These are phyloP conservation scores for Epiblema foenella DNA, from an alignment of 2,888 invertebrate species.

Conservation along the genomic window DNA sequence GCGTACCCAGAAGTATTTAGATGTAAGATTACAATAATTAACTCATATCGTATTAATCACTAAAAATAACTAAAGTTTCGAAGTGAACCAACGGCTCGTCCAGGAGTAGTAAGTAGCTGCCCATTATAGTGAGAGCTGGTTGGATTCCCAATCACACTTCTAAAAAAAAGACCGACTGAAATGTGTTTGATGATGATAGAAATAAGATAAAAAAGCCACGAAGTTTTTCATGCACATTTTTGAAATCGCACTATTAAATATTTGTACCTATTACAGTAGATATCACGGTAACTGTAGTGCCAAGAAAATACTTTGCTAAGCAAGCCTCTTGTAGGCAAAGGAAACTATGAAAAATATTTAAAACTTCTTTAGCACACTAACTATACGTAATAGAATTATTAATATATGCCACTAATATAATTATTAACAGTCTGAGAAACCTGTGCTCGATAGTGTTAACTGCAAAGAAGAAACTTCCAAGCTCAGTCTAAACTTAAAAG, in stretches of 20 bases:
- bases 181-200: slow-evolving; percentile 17
- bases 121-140: slow-evolving; percentile 28
- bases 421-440: no score
- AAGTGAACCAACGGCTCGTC: neutral
- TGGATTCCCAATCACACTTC: slow-evolving; percentile 30
- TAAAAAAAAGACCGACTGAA: slow-evolving; percentile 14
- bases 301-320: neutral
- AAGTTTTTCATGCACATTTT: neutral
- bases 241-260: neutral
- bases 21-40: neutral
- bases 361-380: no score
- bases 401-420: no score
- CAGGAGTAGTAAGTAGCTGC: neutral
- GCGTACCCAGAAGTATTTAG: neutral
- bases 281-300: neutral
- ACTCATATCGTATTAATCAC: neutral
- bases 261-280: no score
- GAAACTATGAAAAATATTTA: no score
- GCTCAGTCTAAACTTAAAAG: no score
- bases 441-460: no score
- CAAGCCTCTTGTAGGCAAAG: no score
- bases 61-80: neutral
- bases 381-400: no score
- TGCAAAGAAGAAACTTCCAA: no score
- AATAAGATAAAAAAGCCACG: slow-evolving; percentile 6